Conservation (phyloP, 2,113 vertebrate genomes). For the Emydura subglobosa region DNA sequence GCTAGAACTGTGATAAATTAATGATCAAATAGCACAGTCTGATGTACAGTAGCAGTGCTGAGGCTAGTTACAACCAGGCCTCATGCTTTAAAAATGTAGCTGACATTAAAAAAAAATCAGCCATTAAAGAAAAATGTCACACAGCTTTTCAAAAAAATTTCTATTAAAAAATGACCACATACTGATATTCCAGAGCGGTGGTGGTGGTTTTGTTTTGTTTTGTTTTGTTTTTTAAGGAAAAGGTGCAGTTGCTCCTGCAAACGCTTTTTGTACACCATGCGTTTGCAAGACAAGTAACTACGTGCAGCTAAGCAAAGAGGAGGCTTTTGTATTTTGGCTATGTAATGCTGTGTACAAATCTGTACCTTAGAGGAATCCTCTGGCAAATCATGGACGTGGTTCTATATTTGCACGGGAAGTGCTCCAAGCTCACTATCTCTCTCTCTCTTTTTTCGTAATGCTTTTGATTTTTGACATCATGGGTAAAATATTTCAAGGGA, state of each 20-base stretch:
- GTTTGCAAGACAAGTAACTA: slow-evolving; percentile 49
- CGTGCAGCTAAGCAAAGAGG: slow-evolving; percentile 30
- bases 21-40: slow-evolving; percentile 93
- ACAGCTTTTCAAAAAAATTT: slow-evolving; percentile 81
- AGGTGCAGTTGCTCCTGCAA: neutral
- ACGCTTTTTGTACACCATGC: neutral
- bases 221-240: neutral
- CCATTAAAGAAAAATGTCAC: slow-evolving; percentile 86
- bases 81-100: slow-evolving; percentile 86
- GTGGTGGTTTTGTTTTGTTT: neutral
- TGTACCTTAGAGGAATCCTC: slow-evolving; percentile 64
- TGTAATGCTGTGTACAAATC: slow-evolving; percentile 59
- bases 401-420: slow-evolving; percentile 71
- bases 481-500: slow-evolving; percentile 71
- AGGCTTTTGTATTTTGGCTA: slow-evolving; percentile 63
- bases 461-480: slow-evolving; percentile 75
- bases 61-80: slow-evolving; percentile 86
- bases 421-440: neutral
- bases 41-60: slow-evolving; percentile 86
- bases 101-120: slow-evolving; percentile 88
- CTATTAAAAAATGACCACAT: slow-evolving; percentile 83
- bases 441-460: slow-evolving; percentile 18
- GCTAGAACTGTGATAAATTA: slow-evolving; percentile 98
- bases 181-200: slow-evolving; percentile 62
- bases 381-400: slow-evolving; percentile 49